phyloP scores from a whole-genome alignment of 2,113 vertebrate genomes.

The Microtus ochrogaster region DNA sequence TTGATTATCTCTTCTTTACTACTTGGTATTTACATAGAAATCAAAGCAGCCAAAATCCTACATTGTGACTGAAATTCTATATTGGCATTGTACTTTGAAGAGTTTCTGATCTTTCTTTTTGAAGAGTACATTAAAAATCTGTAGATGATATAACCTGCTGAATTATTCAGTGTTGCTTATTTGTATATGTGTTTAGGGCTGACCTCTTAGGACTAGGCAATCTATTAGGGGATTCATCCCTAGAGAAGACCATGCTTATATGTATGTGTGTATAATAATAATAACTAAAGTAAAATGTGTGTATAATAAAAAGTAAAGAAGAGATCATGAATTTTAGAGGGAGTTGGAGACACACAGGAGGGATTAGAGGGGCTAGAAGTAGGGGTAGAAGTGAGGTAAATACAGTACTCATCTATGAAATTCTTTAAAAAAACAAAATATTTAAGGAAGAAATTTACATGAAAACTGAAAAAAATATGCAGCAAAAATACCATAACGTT shows the following conservation, averaged over 20 bases:
- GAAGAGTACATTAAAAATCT: not conserved
- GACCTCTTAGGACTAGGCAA: not conserved
- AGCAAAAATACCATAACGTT: not conserved
- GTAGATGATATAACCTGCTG: not conserved
- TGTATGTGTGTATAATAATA: not conserved
- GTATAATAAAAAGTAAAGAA: not conserved
- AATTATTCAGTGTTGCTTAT: not conserved
- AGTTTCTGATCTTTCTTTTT: not conserved
- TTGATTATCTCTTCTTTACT: slow-evolving; percentile 1
- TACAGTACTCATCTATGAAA: not conserved
- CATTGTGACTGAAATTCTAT: not conserved
- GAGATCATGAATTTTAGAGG: not conserved
- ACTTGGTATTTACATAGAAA: not conserved
- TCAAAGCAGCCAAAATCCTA: not conserved
- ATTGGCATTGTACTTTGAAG: slow-evolving; percentile 1
- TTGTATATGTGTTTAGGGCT: not conserved
- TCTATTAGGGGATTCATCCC: not conserved
- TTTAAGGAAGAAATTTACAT: not conserved
- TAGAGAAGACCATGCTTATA: not conserved
- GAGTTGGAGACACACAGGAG: not conserved
- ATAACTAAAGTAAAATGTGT: not conserved
- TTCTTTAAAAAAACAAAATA: not conserved
- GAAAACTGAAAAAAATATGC: not conserved
- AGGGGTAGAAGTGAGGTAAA: not conserved
- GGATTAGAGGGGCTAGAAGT: not conserved